Evolutionary conservation across 2,113 vertebrate genomes (phyloP).

Genomic region (Phocoena sinus): DNA sequence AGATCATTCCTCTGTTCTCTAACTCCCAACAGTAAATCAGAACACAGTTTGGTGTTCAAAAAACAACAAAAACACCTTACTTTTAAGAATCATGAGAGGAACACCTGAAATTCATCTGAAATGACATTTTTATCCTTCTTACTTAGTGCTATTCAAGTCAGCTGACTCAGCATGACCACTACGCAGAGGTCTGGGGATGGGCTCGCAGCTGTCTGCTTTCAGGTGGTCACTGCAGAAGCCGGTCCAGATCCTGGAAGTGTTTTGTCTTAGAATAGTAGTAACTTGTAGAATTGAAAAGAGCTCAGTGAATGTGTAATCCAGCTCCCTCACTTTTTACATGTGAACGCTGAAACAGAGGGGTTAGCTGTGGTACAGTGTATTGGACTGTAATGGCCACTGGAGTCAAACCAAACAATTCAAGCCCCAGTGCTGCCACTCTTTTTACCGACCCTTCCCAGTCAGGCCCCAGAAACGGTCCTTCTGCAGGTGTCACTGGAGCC

Average conservation of each 20-base stretch:
- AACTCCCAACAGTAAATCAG: background rate
- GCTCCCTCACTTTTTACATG: background rate
- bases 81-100: background rate
- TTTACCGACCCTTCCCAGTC: background rate
- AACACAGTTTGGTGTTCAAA: background rate
- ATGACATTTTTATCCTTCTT: background rate
- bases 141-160: background rate
- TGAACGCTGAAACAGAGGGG: background rate
- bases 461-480: background rate
- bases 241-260: background rate
- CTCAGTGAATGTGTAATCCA: background rate
- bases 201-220: background rate
- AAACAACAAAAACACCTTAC: background rate
- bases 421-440: background rate
- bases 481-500: background rate
- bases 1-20: background rate
- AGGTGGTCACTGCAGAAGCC: background rate
- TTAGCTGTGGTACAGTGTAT: background rate
- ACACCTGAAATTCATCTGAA: background rate
- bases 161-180: background rate
- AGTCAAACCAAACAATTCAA: background rate
- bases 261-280: background rate
- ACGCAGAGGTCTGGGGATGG: background rate
- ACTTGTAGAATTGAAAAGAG: background rate
- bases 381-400: background rate